Evolutionary conservation across 2,113 vertebrate species (phyloP).

Genomic region (Elanoides forficatus): DNA sequence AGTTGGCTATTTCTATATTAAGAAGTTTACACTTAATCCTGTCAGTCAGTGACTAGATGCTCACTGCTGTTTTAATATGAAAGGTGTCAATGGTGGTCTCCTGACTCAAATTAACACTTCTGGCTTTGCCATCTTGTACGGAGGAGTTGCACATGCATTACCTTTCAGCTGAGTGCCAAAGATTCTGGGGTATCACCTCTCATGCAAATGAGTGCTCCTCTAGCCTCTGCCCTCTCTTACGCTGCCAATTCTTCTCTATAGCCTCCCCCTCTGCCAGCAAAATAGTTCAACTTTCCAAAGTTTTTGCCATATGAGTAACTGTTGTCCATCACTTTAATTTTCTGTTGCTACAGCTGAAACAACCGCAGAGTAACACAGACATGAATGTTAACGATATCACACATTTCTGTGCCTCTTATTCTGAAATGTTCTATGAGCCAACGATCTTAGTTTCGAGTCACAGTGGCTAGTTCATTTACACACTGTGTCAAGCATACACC

Average conservation of each 20-base stretch:
- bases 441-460: not conserved
- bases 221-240: not conserved
- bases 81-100: not conserved
- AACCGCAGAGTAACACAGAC: not conserved
- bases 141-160: not conserved
- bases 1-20: not conserved
- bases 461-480: not conserved
- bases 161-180: not conserved
- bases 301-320: not conserved
- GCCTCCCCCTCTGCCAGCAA: not conserved
- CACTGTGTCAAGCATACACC: not conserved
- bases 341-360: not conserved
- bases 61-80: not conserved
- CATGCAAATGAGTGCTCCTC: not conserved
- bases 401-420: not conserved
- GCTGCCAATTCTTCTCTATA: not conserved
- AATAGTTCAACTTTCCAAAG: not conserved
- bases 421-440: not conserved
- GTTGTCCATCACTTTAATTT: not conserved
- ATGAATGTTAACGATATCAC: not conserved
- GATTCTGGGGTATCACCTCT: not conserved
- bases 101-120: not conserved
- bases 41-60: not conserved
- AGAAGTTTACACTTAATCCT: not conserved
- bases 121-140: not conserved